These are phyloP conservation scores for Drosophila melanocephala DNA, from an alignment of 2,888 invertebrate species.

Conservation along the genomic window DNA sequence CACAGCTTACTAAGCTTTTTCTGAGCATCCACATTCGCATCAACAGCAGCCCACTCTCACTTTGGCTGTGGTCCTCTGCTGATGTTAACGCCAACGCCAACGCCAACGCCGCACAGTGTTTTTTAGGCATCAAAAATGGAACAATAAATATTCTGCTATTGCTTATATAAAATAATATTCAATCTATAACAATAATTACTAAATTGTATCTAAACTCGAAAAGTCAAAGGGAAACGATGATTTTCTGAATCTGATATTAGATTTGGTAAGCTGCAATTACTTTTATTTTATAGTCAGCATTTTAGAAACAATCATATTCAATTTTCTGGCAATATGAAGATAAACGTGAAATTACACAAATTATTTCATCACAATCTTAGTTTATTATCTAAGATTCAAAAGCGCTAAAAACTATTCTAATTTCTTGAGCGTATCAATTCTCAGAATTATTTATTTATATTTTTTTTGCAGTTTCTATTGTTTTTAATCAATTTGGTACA, in stretches of 20 bases:
- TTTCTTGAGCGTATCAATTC: background rate
- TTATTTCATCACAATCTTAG: background rate
- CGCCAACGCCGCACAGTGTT: constrained; percentile 54
- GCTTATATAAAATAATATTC: background rate
- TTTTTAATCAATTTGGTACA: constrained; percentile 33
- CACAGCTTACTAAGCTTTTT: constrained; percentile 77
- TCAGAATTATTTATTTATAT: no score
- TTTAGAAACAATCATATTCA: background rate
- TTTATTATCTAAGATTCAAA: background rate
- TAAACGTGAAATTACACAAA: background rate
- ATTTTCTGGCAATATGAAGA: background rate
- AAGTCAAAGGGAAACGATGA: background rate
- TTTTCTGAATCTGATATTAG: background rate
- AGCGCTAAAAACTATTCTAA: background rate
- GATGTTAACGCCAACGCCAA: constrained; percentile 38
- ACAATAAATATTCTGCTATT: background rate
- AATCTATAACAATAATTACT: background rate
- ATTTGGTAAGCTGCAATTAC: background rate
- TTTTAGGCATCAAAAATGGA: constrained; percentile 8
- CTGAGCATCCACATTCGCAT: constrained; percentile 66
- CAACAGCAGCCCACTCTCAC: constrained; percentile 59
- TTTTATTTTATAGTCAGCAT: background rate
- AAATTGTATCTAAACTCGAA: background rate
- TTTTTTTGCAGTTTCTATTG: constrained; percentile 16
- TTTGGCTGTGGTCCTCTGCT: constrained; percentile 45